A percentile compares a stretch with the other conserved stretches of the same genome.
These are phyloP conservation scores for Lytechinus pictus DNA, from an alignment of 35 echinoderm and acorn worm genomes.

Conservation along the genomic window DNA sequence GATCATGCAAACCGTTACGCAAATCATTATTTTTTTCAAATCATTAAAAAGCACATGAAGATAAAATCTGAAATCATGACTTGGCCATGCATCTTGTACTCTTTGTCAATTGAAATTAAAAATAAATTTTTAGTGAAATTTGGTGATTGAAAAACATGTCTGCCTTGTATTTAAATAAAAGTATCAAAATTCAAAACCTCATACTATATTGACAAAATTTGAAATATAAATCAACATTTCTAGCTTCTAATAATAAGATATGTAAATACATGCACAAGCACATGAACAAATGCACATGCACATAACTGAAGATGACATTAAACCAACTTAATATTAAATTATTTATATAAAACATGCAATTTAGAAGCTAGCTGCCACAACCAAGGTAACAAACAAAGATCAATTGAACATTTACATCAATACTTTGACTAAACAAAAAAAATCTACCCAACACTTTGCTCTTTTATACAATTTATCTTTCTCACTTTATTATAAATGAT, in stretches of 20 bases:
- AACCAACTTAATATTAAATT: not conserved
- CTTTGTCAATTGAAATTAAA: not conserved
- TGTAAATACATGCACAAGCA: not conserved
- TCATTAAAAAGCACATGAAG: not conserved
- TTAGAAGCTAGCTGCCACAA: not conserved
- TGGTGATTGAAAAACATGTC: not conserved
- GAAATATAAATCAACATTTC: not conserved
- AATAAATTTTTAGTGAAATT: not conserved
- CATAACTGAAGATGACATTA: not conserved
- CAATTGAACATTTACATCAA: not conserved
- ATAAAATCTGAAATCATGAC: not conserved
- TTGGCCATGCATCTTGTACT: not conserved
- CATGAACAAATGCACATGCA: not conserved
- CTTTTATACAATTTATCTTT: no score
- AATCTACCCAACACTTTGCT: no score
- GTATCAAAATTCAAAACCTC: not conserved
- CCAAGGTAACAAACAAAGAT: not conserved
- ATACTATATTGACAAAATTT: not conserved
- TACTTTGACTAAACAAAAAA: no score
- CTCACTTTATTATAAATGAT: no score
- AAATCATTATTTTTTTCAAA: not conserved
- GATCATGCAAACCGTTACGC: not conserved
- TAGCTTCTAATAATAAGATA: not conserved
- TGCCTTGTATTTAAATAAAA: not conserved
- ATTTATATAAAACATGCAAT: not conserved